Evolutionary conservation across 2,113 vertebrate species (phyloP).

Genomic region (Perca schrenkii): DNA sequence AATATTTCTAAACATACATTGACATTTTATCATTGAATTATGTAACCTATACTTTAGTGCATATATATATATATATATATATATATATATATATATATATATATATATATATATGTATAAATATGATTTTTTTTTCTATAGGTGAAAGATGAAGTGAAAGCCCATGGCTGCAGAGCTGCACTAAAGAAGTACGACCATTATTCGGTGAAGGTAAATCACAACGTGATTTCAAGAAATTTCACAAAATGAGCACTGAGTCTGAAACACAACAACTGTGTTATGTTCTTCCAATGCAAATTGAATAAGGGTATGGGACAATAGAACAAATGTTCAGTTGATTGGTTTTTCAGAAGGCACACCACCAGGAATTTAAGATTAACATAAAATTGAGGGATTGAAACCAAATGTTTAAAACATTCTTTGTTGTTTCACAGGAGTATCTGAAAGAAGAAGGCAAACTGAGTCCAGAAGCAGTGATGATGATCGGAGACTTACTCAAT

Average conservation of each 20-base stretch:
- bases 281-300: neutral
- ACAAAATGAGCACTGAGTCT: neutral
- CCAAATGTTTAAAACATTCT: neutral
- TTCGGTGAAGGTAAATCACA: constrained; percentile 53
- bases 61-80: too few species aligned
- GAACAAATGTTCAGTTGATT: neutral
- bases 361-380: neutral
- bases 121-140: neutral
- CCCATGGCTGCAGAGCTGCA: constrained; percentile 31
- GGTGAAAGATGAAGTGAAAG: constrained; percentile 52
- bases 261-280: neutral
- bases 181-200: constrained; percentile 44
- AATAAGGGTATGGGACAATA: neutral
- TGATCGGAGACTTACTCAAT: constrained; percentile 83
- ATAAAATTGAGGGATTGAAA: neutral
- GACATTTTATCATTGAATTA: too few species aligned
- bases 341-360: neutral
- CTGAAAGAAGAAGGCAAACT: constrained; percentile 65
- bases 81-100: too few species aligned
- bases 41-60: too few species aligned
- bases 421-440: constrained; percentile 72
- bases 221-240: neutral
- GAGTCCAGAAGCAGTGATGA: constrained; percentile 75
- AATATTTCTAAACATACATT: too few species aligned
- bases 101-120: too few species aligned